Evolutionary conservation across 1,140 invertebrate species (phyloP).

Genomic region (Paramacrobiotus metropolitanus): DNA sequence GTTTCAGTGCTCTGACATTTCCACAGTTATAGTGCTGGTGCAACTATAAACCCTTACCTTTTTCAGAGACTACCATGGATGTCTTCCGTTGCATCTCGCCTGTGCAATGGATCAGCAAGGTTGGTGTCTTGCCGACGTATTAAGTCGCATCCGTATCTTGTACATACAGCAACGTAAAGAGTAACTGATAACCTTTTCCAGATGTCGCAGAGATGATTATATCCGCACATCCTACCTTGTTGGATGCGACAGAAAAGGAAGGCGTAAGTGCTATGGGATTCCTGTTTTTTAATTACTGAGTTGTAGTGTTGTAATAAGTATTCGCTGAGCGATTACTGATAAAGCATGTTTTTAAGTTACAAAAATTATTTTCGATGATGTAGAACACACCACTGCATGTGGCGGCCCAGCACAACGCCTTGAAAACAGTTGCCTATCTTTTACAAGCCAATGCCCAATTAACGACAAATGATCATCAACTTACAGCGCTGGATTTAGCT

Average conservation of each 20-base stretch:
- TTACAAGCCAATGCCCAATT: conserved; percentile 48
- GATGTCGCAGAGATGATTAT: not conserved
- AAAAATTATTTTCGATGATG: not conserved
- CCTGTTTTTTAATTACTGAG: no score
- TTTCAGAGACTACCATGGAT: not conserved
- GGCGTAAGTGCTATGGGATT: no score
- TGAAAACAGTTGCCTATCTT: conserved; percentile 43
- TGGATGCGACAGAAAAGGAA: conserved; percentile 58
- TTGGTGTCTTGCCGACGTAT: no score
- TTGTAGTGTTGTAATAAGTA: no score
- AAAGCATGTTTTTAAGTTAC: conserved; percentile 9
- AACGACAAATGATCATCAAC: conserved; percentile 40
- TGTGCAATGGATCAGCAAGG: not conserved
- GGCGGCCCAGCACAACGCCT: conserved; percentile 54
- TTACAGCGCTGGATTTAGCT: conserved; percentile 62
- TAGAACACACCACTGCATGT: conserved; percentile 64
- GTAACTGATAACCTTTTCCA: not conserved
- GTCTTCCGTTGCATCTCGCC: not conserved
- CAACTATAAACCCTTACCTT: not conserved
- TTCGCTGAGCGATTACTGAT: no score
- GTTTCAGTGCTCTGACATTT: no score
- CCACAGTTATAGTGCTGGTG: not conserved
- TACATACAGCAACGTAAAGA: no score
- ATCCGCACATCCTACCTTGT: conserved; percentile 37
- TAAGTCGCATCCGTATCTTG: no score